Base-by-base conservation (phyloP, 2,888 invertebrate genomes). In the Hedya salicella region DNA sequence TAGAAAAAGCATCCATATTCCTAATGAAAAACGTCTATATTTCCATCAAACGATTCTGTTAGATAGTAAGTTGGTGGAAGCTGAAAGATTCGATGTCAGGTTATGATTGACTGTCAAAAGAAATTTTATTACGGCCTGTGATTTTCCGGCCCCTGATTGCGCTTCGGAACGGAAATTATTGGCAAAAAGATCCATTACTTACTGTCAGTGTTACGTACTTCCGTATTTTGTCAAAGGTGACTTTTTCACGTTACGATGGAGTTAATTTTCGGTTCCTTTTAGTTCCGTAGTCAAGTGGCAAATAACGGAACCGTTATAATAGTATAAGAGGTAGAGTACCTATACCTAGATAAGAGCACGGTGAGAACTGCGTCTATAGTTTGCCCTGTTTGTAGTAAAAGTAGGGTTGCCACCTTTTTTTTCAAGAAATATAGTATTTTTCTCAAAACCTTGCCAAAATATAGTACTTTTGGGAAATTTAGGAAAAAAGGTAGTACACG, bases 51-150 rank as follows among this genome's bases (percentile, higher is more conserved):
- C 9, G 36, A 36, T 36, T 36, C 11, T 9, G 36, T 36, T 2
- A 36, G 9, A 36, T 36, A 13, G 9, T 11, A 8, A 2, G 36
- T 36, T 36, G 36, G 36, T 36, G 36, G 36, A 36, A 9, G 36
- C 11, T 2, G 9, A 8, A 36, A 36, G 36, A 36, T 8, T 36
- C 36, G 36, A 60, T 56, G 63, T 63, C 63, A 56, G 39, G 52
- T 25, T 63, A 59, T 68, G 57, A 68, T 68, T 53, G 53, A 59
- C 53, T 49, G 63, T 59, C 59, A 59, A 68, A 64, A 30, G 42
- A 46, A 56, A 52, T 54, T 66, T 62, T 56, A 56, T 61, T 54
- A 57, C 62, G 40, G 30, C 21, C 32, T 39, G 44, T 57, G 17
- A 57, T 59, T 63, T 62, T 59, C 57, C 46, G 60, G 25, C 40